Evolutionary conservation across 2,113 vertebrate genomes (phyloP).

Genomic region (Xenopus borealis): DNA sequence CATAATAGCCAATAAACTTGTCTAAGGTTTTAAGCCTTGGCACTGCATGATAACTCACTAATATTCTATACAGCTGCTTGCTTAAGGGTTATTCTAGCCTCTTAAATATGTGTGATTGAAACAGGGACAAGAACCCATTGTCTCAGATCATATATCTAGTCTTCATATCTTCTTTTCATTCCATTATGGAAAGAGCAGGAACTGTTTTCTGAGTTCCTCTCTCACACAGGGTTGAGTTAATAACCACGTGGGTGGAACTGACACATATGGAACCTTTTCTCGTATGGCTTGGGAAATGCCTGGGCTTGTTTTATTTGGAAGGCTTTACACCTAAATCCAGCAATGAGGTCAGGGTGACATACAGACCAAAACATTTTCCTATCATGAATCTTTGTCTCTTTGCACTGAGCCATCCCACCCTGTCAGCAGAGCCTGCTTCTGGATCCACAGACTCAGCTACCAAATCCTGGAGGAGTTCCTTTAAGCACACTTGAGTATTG

Average conservation of each 20-base stretch:
- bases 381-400: slow-evolving; percentile 23
- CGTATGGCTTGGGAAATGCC: slow-evolving; percentile 14
- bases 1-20: too few relatives aligned
- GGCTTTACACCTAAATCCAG: slow-evolving; percentile 18
- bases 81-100: background rate
- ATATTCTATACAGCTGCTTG: background rate
- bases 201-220: too few relatives aligned
- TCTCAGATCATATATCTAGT: background rate
- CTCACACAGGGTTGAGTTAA: too few relatives aligned
- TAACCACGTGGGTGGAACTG: background rate
- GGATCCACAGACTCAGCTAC: too few relatives aligned
- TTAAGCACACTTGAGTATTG: too few relatives aligned
- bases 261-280: slow-evolving; percentile 21
- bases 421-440: background rate
- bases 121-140: background rate
- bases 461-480: too few relatives aligned
- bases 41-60: background rate
- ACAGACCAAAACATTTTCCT: slow-evolving; percentile 36
- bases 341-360: slow-evolving; percentile 39
- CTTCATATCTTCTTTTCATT: background rate
- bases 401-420: slow-evolving; percentile 19
- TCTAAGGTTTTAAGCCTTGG: too few relatives aligned
- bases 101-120: too few relatives aligned
- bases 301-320: slow-evolving; percentile 38
- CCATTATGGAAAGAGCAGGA: background rate